Conservation (phyloP, 2,113 vertebrate species). For the Sinocyclocheilus anshuiensis region DNA sequence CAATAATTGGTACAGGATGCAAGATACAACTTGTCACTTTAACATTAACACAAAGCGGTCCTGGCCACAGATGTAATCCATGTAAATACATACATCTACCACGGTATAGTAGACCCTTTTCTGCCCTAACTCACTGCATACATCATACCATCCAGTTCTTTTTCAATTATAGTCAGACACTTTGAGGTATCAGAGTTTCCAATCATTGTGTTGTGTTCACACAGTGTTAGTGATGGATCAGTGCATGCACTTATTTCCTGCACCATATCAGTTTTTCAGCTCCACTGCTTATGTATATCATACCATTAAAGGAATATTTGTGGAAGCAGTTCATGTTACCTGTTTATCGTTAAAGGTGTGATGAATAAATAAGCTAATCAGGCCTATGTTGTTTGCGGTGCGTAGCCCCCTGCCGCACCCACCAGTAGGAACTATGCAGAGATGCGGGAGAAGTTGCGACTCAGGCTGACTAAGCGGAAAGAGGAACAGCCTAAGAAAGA, state of each 20-base stretch:
- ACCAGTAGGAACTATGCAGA: constrained; percentile 98
- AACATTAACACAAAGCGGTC: not conserved
- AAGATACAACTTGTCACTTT: not conserved
- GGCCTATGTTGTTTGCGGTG: not conserved
- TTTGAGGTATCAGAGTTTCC: not conserved
- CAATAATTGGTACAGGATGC: not conserved
- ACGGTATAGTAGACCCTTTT: not conserved
- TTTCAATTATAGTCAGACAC: not conserved
- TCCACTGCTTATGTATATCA: not conserved
- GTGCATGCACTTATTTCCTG: not conserved
- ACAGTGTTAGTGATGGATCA: not conserved
- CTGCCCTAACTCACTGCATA: not conserved
- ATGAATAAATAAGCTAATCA: constrained; percentile 23
- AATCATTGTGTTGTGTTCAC: not conserved
- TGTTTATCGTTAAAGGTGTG: not conserved
- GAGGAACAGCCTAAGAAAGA: constrained; percentile 96
- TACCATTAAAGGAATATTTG: not conserved
- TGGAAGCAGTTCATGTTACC: not conserved
- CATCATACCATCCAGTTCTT: too few relatives aligned
- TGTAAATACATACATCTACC: not conserved
- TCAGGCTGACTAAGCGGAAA: constrained; percentile 93
- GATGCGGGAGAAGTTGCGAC: constrained; percentile 95
- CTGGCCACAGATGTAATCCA: not conserved
- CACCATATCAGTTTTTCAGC: not conserved
- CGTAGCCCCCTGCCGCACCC: constrained; percentile 93